Evolutionary conservation across 2,113 vertebrate genomes (phyloP).

Genomic region (Melospiza melodia): DNA sequence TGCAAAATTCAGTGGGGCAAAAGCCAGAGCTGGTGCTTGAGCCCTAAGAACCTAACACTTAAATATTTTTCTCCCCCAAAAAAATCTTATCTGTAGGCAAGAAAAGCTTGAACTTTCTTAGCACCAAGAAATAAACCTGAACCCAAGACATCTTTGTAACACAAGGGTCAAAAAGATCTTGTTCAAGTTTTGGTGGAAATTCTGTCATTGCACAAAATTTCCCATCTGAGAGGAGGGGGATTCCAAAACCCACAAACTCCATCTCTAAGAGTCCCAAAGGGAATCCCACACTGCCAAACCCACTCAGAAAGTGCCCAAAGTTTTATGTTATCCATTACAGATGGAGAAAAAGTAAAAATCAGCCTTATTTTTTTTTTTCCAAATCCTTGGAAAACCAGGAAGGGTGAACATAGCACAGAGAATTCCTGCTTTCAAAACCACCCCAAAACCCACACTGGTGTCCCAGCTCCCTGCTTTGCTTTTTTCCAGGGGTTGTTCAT

Average conservation of each 20-base stretch:
- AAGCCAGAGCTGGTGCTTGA: neutral
- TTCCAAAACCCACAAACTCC: neutral
- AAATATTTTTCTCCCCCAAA: accelerated
- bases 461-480: neutral
- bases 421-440: neutral
- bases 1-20: neutral
- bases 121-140: neutral
- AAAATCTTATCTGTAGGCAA: neutral
- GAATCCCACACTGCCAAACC: accelerated
- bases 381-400: neutral
- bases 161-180: neutral
- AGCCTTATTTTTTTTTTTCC: too few species aligned
- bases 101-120: neutral
- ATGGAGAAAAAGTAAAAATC: neutral
- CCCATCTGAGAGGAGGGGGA: accelerated
- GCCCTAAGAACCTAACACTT: neutral
- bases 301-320: neutral
- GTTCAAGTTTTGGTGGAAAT: neutral
- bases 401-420: accelerated
- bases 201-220: neutral
- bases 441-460: accelerated
- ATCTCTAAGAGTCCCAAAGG: neutral
- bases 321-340: neutral
- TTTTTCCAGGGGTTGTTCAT: neutral
- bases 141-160: neutral